Conservation (phyloP, 1,140 invertebrate genomes). For the Zaprionus ornatus region DNA sequence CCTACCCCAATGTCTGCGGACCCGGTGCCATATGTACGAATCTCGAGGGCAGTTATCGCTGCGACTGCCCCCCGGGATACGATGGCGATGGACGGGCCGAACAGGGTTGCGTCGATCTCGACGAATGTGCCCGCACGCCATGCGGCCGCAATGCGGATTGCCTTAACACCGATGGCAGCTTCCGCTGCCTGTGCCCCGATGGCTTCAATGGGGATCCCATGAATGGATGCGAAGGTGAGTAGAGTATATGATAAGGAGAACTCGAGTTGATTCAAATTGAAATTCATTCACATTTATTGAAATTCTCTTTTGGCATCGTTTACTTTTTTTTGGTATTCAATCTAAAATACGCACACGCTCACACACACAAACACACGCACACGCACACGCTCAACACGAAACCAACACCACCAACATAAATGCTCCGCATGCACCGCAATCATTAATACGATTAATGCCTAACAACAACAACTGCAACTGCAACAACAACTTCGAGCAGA, state of each 20-base stretch:
- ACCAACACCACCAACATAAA: constrained; percentile 1
- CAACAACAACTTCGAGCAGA: constrained; percentile 84
- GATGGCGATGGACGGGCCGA: constrained; percentile 89
- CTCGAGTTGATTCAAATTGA: constrained; percentile 4
- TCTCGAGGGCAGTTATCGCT: constrained; percentile 90
- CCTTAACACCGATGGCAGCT: constrained; percentile 89
- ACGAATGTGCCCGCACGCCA: constrained; percentile 88
- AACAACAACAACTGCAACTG: constrained; percentile 38
- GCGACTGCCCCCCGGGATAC: constrained; percentile 92
- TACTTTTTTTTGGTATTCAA: constrained; percentile 51
- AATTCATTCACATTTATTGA: constrained; percentile 53
- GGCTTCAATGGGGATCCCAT: constrained; percentile 91
- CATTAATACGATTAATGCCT: constrained; percentile 69
- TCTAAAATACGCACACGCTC: constrained; percentile 44
- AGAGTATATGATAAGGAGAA: not conserved
- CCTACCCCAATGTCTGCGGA: constrained; percentile 89
- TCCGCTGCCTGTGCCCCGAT: constrained; percentile 90
- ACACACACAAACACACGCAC: constrained; percentile 15
- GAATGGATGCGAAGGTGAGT: constrained; percentile 88
- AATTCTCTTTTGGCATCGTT: constrained; percentile 43
- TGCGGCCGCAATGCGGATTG: constrained; percentile 91
- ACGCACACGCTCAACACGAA: constrained; percentile 24
- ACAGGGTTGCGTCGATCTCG: constrained; percentile 88
- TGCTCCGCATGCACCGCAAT: constrained; percentile 63
- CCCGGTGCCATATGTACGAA: constrained; percentile 91